These are phyloP conservation scores for Cervus canadensis DNA, from an alignment of 2,113 vertebrate species.

Conservation along the genomic window DNA sequence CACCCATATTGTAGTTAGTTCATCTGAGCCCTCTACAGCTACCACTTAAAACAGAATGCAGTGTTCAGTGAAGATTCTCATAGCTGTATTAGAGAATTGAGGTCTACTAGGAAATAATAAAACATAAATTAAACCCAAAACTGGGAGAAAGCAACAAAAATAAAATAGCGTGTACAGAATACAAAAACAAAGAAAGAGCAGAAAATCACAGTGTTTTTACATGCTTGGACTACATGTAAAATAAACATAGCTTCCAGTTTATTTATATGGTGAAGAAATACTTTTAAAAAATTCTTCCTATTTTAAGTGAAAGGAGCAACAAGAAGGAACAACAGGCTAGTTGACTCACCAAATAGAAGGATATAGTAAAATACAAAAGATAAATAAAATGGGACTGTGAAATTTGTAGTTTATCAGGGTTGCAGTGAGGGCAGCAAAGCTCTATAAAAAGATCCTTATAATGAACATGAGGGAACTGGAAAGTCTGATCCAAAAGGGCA, in stretches of 20 bases:
- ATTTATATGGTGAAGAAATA: not conserved
- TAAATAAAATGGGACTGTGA: not conserved
- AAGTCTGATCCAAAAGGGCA: not conserved
- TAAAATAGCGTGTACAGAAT: not conserved
- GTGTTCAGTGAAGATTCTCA: not conserved
- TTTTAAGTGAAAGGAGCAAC: not conserved
- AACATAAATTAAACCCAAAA: not conserved
- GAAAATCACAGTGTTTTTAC: not conserved
- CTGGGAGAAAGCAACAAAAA: not conserved
- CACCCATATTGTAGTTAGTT: not conserved
- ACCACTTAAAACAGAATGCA: not conserved
- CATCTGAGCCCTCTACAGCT: not conserved
- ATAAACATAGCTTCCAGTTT: not conserved
- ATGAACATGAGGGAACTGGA: not conserved
- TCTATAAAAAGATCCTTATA: not conserved
- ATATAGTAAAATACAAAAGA: not conserved
- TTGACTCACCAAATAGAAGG: not conserved
- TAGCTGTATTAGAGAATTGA: not conserved
- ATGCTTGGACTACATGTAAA: not conserved
- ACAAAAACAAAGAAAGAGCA: not conserved
- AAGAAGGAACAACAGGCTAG: not conserved
- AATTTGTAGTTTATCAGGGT: not conserved
- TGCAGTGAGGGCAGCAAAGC: not conserved
- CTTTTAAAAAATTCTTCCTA: not conserved
- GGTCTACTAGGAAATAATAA: not conserved